Evolutionary conservation across 2,113 vertebrate genomes (phyloP).

Genomic region (Neolamprologus sp.): DNA sequence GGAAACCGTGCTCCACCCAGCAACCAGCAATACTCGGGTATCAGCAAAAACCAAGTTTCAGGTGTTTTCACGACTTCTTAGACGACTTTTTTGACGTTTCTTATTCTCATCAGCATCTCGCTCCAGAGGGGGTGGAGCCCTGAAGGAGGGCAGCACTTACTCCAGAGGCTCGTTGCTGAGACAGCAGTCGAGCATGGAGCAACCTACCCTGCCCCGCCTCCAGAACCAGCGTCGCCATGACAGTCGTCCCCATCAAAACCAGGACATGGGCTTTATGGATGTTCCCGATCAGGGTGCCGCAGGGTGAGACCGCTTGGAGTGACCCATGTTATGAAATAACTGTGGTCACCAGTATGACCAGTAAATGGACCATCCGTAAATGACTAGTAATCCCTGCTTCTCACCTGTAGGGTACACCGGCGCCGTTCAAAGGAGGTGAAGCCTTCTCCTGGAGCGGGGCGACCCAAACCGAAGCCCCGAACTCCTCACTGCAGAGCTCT

Average conservation of each 20-base stretch:
- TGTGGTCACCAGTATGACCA: not conserved
- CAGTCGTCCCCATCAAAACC: not conserved
- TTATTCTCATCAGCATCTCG: not conserved
- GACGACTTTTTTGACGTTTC: not conserved
- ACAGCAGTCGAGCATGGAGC: conserved; percentile 75
- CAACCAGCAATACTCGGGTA: conserved; percentile 40
- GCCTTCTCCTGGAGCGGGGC: conserved; percentile 71
- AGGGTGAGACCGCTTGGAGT: conserved; percentile 60
- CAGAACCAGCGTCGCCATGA: conserved; percentile 33
- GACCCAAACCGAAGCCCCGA: conserved; percentile 69
- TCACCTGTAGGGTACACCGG: conserved; percentile 64
- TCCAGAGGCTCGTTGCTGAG: conserved; percentile 60
- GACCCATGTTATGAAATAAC: not conserved
- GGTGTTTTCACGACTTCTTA: not conserved
- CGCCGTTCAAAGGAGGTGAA: conserved; percentile 74
- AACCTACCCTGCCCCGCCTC: conserved; percentile 72
- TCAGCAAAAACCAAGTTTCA: not conserved
- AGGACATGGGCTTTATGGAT: conserved; percentile 76
- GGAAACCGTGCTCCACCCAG: not conserved
- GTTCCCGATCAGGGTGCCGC: conserved; percentile 80
- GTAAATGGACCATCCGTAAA: not conserved
- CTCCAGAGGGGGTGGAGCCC: not conserved
- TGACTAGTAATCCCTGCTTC: not conserved
- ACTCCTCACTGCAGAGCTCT: conserved; percentile 73
- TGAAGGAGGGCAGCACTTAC: not conserved